phyloP scores from a whole-genome alignment of 2,888 invertebrate genomes.

The Thumatha senex region DNA sequence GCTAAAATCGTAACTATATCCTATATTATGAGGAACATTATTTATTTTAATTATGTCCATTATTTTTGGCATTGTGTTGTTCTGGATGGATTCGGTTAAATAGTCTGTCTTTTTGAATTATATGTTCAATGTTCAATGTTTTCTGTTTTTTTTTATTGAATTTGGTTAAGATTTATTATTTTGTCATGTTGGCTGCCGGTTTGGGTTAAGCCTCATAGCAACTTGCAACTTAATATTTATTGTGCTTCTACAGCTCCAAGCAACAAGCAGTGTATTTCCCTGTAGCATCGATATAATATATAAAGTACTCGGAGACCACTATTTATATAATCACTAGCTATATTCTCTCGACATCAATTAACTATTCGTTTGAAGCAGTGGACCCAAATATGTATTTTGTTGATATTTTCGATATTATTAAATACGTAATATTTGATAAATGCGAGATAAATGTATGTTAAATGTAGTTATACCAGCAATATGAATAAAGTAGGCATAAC shows the following conservation, averaged over 20 bases:
- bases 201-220: too few relatives aligned
- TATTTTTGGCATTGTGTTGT: constrained; percentile 42
- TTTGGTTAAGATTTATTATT: neutral
- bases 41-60: constrained; percentile 7
- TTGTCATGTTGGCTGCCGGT: too few relatives aligned
- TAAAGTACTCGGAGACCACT: constrained; percentile 10
- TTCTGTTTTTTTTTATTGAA: neutral
- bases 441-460: neutral
- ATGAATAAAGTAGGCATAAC: neutral
- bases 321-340: constrained; percentile 17
- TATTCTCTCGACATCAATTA: constrained; percentile 17
- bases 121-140: neutral
- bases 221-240: too few relatives aligned
- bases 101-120: constrained; percentile 17
- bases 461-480: neutral
- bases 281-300: constrained; percentile 14
- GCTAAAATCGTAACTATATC: constrained; percentile 4
- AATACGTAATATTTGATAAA: constrained; percentile 1
- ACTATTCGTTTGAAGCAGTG: constrained; percentile 75
- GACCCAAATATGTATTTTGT: constrained; percentile 65
- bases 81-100: constrained; percentile 60
- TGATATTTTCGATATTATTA: constrained; percentile 17
- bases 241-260: constrained; percentile 2
- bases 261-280: constrained; percentile 15
- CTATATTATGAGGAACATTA: constrained; percentile 30